A percentile compares a stretch with the other conserved stretches of the same genome.
phyloP scores from a whole-genome alignment of 2,888 invertebrate genomes.

The Nomada ruficornis region DNA sequence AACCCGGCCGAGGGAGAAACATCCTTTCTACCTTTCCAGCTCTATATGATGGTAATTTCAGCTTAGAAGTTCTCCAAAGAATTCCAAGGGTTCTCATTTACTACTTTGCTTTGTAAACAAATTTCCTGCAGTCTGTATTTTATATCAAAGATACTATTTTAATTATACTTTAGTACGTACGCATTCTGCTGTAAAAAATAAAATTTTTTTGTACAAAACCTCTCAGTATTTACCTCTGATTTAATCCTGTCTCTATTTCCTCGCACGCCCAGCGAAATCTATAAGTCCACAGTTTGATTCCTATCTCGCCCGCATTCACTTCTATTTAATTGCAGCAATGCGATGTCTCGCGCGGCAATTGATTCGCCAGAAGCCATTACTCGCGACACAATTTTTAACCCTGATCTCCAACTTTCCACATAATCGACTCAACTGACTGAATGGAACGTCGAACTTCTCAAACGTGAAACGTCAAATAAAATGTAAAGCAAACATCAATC shows the following conservation, averaged over 20 bases:
- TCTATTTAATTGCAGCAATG: conserved; percentile 33
- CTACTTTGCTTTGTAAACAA: too few species aligned
- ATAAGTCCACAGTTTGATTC: conserved; percentile 7
- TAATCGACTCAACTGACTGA: neutral
- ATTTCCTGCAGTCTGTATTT: too few species aligned
- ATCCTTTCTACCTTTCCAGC: too few species aligned
- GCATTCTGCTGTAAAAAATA: conserved; percentile 28
- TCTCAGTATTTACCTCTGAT: neutral
- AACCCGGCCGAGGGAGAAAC: too few species aligned
- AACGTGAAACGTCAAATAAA: too few species aligned
- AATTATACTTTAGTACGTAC: neutral
- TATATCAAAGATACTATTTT: conserved; percentile 20
- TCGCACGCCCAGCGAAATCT: neutral
- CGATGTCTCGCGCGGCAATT: conserved; percentile 36
- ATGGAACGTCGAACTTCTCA: neutral
- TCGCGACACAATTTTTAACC: conserved; percentile 25
- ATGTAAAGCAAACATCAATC: too few species aligned
- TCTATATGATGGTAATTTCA: too few species aligned
- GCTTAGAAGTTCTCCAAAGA: neutral
- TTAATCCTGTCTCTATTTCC: too few species aligned
- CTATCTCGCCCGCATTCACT: conserved; percentile 37
- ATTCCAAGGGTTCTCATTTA: neutral
- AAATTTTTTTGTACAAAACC: neutral
- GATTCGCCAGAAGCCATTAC: conserved; percentile 27
- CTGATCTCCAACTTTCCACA: conserved; percentile 32